Evolutionary conservation across 2,113 vertebrate genomes (phyloP).

Genomic region (Columbina picui): DNA sequence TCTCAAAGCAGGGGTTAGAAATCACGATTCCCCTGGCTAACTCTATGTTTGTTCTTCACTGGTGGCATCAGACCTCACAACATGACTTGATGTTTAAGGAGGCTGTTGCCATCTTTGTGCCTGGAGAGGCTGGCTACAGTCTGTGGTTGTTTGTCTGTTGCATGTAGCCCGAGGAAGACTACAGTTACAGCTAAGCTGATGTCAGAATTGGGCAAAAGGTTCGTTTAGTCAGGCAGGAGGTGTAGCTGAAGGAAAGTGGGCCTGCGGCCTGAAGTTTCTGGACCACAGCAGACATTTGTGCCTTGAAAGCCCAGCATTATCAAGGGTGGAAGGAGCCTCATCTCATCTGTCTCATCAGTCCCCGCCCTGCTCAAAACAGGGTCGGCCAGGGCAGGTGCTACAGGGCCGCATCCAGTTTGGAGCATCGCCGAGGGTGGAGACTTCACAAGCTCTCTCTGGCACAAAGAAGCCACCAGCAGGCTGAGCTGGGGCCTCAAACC

Average conservation of each 20-base stretch:
- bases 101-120: neutral
- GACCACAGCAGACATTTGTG: neutral
- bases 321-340: accelerated
- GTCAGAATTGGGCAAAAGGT: neutral
- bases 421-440: no score
- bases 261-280: no score
- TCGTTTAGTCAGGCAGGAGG: neutral
- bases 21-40: neutral
- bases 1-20: neutral
- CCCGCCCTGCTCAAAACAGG: neutral
- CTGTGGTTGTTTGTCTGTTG: neutral
- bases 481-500: neutral
- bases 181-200: no score
- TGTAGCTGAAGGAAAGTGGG: neutral
- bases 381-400: neutral
- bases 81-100: neutral
- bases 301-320: neutral
- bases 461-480: neutral
- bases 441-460: neutral
- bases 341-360: neutral
- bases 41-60: neutral
- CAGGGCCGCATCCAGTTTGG: neutral
- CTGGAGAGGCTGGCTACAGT: neutral
- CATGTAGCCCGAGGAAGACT: neutral
- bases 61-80: neutral